Evolutionary conservation across 2,113 vertebrate species (phyloP).

Genomic region (Anoplopoma fimbria): DNA sequence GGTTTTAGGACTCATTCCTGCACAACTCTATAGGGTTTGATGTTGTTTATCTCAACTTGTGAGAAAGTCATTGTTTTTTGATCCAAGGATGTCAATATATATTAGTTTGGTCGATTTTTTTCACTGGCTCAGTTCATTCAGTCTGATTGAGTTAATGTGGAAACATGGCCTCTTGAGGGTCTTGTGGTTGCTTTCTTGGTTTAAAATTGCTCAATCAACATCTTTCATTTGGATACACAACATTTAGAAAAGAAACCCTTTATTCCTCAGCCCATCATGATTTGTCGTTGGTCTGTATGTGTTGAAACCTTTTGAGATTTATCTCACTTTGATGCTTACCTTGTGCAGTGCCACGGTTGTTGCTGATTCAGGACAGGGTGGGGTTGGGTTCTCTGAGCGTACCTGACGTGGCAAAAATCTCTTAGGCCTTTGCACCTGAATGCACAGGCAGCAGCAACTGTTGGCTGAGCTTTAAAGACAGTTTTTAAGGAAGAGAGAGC

Average conservation of each 20-base stretch:
- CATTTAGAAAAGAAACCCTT: not conserved
- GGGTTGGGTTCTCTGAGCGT: constrained; percentile 6
- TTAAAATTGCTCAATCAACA: constrained; percentile 13
- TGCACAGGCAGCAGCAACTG: constrained; percentile 43
- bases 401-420: constrained; percentile 54
- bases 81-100: constrained; percentile 12
- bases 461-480: constrained; percentile 71
- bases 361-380: constrained; percentile 18
- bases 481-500: constrained; percentile 54
- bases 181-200: not conserved
- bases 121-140: constrained; percentile 8
- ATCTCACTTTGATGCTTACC: constrained; percentile 14
- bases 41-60: constrained; percentile 6
- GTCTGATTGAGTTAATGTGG: constrained; percentile 17
- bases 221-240: not conserved
- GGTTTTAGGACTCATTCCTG: not conserved
- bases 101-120: constrained; percentile 12
- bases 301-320: constrained; percentile 10
- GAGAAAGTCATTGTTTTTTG: not conserved
- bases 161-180: not conserved
- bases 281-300: not conserved
- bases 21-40: not conserved
- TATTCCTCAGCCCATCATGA: not conserved
- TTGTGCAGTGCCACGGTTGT: not conserved
- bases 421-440: constrained; percentile 52